A percentile compares a stretch with the other conserved stretches of the same genome.
Evolutionary conservation across 2,113 vertebrate genomes (phyloP).

Genomic region (Odontophorus gujanensis): DNA sequence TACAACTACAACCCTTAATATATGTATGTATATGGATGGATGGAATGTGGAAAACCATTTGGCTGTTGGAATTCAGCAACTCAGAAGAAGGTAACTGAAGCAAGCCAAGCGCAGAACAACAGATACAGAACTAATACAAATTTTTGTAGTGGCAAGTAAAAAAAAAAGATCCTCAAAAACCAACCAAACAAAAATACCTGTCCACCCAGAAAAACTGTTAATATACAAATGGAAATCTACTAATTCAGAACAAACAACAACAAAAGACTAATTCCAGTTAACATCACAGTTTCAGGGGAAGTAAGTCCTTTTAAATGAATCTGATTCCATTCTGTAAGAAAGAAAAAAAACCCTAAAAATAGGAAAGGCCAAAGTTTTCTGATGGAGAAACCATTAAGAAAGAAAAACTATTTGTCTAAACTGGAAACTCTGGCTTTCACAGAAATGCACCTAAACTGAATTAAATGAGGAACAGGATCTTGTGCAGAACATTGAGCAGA

Average conservation of each 20-base stretch:
- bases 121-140: not conserved
- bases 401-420: not conserved
- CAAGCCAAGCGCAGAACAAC: not conserved
- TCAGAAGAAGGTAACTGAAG: not conserved
- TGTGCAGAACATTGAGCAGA: not conserved
- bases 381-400: not conserved
- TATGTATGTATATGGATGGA: not conserved
- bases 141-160: not conserved
- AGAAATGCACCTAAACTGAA: not conserved
- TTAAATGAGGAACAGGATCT: not conserved
- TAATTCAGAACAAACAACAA: not conserved
- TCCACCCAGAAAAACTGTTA: not conserved
- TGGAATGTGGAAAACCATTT: not conserved
- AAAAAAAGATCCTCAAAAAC: not conserved
- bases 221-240: not conserved
- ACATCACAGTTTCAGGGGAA: not conserved
- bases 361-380: not conserved
- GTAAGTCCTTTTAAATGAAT: not conserved
- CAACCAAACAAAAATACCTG: too few species aligned
- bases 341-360: not conserved
- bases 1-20: not conserved
- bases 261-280: not conserved
- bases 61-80: not conserved
- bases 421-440: not conserved
- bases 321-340: not conserved